phyloP scores from a whole-genome alignment of 2,888 invertebrate species.

The Campoplex capitator region DNA sequence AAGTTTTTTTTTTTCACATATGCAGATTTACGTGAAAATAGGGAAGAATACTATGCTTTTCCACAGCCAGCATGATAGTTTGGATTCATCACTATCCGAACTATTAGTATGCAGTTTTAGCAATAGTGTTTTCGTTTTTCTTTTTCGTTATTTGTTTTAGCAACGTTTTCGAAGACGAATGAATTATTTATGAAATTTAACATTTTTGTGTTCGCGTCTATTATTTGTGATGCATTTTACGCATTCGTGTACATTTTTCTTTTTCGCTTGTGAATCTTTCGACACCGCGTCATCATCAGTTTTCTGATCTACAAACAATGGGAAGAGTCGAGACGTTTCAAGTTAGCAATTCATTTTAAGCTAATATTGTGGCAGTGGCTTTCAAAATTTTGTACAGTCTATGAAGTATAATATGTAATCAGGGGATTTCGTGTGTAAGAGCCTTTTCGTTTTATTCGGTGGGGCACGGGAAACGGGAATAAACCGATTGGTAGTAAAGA shows the following conservation, averaged over 20 bases:
- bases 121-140: constrained; percentile 57
- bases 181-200: constrained; percentile 39
- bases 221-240: neutral
- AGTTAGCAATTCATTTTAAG: constrained; percentile 21
- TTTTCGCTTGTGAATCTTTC: constrained; percentile 3
- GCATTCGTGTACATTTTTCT: neutral
- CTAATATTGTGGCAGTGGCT: constrained; percentile 54
- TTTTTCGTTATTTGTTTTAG: constrained; percentile 20
- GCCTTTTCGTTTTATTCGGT: neutral
- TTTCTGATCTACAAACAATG: constrained; percentile 23
- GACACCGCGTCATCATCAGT: constrained; percentile 19
- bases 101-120: constrained; percentile 68
- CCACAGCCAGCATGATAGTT: constrained; percentile 79
- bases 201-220: neutral
- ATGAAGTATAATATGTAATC: neutral
- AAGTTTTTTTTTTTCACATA: neutral
- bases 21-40: constrained; percentile 66
- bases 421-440: neutral
- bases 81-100: constrained; percentile 71
- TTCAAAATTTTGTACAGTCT: neutral
- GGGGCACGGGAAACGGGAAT: neutral
- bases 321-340: constrained; percentile 35
- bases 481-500: neutral
- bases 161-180: constrained; percentile 64
- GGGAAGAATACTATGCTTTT: constrained; percentile 70